Evolutionary conservation across 2,797 vertebrate genomes (phyloP).

Genomic region (Geotrypetes seraphini): DNA sequence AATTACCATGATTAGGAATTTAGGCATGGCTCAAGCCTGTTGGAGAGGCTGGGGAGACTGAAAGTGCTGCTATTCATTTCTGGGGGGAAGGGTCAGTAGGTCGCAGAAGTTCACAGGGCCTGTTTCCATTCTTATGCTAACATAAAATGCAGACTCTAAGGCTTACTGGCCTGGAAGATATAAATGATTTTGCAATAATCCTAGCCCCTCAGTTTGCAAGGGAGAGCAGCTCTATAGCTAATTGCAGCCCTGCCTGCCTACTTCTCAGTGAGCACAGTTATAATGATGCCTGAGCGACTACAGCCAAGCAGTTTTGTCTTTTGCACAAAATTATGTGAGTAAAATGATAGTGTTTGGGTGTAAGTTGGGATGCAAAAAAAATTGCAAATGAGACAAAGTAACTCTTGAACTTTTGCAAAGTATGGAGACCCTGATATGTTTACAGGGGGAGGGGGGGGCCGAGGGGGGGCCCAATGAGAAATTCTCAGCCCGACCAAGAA

Average conservation of each 20-base stretch:
- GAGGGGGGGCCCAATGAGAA: too few relatives aligned
- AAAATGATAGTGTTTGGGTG: slow-evolving; percentile 20
- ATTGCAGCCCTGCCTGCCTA: slow-evolving; percentile 54
- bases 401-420: not conserved
- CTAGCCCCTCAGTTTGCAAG: slow-evolving; percentile 52
- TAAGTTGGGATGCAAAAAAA: not conserved
- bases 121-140: slow-evolving; percentile 94
- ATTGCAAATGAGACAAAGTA: not conserved
- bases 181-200: slow-evolving; percentile 90
- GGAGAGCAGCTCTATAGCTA: slow-evolving; percentile 60
- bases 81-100: slow-evolving; percentile 85
- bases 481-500: too few relatives aligned
- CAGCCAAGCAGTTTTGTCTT: slow-evolving; percentile 11
- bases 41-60: slow-evolving; percentile 75
- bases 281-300: slow-evolving; percentile 41
- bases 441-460: too few relatives aligned
- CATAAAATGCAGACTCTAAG: slow-evolving; percentile 68
- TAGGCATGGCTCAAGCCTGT: slow-evolving; percentile 80
- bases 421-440: too few relatives aligned
- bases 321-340: slow-evolving; percentile 7
- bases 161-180: slow-evolving; percentile 88
- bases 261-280: slow-evolving; percentile 44
- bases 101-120: slow-evolving; percentile 88
- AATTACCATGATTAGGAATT: slow-evolving; percentile 98
- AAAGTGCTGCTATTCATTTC: slow-evolving; percentile 81